These are phyloP conservation scores for Sylvia borin DNA, from an alignment of 2,797 vertebrate species.

Conservation along the genomic window DNA sequence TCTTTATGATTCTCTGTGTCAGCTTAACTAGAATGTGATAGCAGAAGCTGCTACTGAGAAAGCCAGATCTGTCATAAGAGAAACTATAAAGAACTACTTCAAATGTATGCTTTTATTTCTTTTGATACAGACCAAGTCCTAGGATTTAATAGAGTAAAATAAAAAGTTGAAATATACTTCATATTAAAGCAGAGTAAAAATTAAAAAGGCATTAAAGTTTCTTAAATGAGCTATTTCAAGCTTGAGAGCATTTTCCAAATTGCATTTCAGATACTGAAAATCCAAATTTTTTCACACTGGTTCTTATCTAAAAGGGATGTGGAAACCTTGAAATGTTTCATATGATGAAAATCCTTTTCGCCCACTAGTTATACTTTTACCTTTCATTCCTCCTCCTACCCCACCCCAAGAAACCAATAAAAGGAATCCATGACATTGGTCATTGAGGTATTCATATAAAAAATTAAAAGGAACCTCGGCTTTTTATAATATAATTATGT, in stretches of 20 bases:
- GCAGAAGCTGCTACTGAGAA: background rate
- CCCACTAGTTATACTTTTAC: background rate
- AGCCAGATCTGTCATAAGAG: background rate
- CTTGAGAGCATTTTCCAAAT: background rate
- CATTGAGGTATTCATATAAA: background rate
- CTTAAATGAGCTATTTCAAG: constrained; percentile 3
- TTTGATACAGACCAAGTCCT: background rate
- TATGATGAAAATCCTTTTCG: background rate
- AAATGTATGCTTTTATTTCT: background rate
- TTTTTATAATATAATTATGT: background rate
- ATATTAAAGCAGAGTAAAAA: background rate
- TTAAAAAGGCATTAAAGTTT: background rate
- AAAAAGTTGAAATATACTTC: background rate
- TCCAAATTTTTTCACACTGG: background rate
- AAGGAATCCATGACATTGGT: background rate
- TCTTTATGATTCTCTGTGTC: background rate
- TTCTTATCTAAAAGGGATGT: background rate
- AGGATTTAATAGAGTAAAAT: background rate
- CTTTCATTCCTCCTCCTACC: background rate
- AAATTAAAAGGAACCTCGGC: background rate
- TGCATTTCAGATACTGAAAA: background rate
- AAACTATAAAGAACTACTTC: background rate
- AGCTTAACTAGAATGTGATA: background rate
- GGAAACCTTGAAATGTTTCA: background rate
- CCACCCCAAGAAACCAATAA: background rate